These are phyloP conservation scores for Drosophila algonquin DNA, from an alignment of 2,888 invertebrate genomes.

Conservation along the genomic window DNA sequence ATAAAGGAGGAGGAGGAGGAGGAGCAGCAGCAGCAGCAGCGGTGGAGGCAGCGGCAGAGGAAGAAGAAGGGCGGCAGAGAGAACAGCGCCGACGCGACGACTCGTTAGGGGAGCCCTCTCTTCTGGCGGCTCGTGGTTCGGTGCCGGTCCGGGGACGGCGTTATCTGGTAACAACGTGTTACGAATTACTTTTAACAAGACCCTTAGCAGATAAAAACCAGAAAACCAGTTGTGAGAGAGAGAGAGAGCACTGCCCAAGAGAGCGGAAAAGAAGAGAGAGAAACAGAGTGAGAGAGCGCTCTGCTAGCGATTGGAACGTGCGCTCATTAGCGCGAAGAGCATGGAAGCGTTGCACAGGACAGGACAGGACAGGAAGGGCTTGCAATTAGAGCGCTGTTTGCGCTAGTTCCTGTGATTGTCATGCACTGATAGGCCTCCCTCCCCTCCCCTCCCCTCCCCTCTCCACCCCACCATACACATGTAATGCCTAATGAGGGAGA, in stretches of 20 bases:
- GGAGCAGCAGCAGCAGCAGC: background rate
- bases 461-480: background rate
- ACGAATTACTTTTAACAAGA: conserved; percentile 84
- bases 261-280: conserved; percentile 4
- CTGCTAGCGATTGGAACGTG: conserved; percentile 50
- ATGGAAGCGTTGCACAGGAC: conserved; percentile 25
- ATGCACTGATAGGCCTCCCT: background rate
- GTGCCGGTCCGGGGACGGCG: conserved; percentile 65
- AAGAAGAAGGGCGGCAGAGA: conserved; percentile 15
- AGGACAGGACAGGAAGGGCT: conserved; percentile 57
- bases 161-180: conserved; percentile 84
- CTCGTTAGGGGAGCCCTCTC: conserved; percentile 57
- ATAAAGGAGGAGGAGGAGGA: conserved; percentile 20
- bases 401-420: conserved; percentile 55
- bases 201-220: conserved; percentile 82
- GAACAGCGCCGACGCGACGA: conserved; percentile 31
- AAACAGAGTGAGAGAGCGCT: conserved; percentile 18
- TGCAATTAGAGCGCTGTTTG: conserved; percentile 62
- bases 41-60: background rate
- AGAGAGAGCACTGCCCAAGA: conserved; percentile 4
- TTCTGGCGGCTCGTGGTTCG: conserved; percentile 23
- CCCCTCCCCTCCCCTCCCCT: too few species aligned
- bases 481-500: conserved; percentile 37
- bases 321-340: conserved; percentile 64
- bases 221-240: conserved; percentile 62